Evolutionary conservation across 2,888 invertebrate species (phyloP), one percentile per base, ranked within the genome.

Genomic region (Piscicola geometra): DNA sequence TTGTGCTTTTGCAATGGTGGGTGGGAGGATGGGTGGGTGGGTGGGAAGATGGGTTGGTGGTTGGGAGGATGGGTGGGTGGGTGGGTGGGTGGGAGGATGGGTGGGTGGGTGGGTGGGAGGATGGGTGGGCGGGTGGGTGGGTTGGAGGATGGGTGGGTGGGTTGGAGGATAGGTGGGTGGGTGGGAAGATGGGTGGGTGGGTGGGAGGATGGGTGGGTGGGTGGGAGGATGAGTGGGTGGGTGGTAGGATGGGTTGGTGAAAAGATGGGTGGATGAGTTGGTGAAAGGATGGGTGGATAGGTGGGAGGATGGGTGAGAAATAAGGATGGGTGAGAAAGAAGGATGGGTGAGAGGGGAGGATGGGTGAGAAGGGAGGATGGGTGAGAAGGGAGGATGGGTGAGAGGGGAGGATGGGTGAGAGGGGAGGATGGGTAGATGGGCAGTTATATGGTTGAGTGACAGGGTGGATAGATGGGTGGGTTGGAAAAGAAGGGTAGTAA

Each of bases 211-310:
- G 60, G 25, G n/a, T 56, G 60, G 60, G 60, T 56, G 60, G 12
- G 3, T 56, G 60, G 60, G 60, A 25, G 60, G 60, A 47, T 47
- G 9, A 21, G 50, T 47, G 60, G 60, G 60, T 56, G 60, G 21
- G 25, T 56, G n/a, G 25, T 5, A 5, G n/a, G 60, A 56, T 15
- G 60, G 5, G 60, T 15, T 18, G 5, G 25, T 15, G 60, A 56
- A 5, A 5, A n/a, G 60, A 21, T 56, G 60, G 60, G 25, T 5
- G 60, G 5, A 56, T 5, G n/a, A 25, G 25, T 5, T 18, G 60
- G 25, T 56, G 60, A 25, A 3, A 18, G 60, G n/a, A 21, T 15
- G 60, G n/a, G 25, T 5, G 21, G 3, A 21, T 3, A 21, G 60
- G n/a, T 56, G n/a, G 60, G n/a, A 56, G 60, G 21, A 56, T 9